Base-by-base conservation (phyloP, 2,888 invertebrate genomes). In the Molanna angustata region DNA sequence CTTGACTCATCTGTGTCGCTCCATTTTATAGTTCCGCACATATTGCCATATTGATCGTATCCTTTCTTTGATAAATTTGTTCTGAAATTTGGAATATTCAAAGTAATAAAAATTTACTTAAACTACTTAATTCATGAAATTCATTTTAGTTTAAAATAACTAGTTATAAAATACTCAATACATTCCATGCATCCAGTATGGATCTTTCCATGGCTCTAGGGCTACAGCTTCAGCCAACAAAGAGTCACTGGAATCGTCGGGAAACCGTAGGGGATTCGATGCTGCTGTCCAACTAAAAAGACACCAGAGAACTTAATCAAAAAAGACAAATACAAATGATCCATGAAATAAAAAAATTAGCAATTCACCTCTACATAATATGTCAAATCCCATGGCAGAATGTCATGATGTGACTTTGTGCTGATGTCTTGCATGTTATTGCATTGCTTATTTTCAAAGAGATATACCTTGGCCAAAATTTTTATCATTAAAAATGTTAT, bases 1-100 rank as follows among this genome's bases (percentile, higher is more conserved):
- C 61, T 58, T 22, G 66, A 65, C 17, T 73, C 75, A 21, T 70
- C 63, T 1, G 66, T 67, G 42, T 74, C 67, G 52, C 71, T 76
- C 0, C 76, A 67, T 47, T 71, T 72, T 51, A 85, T 64, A 14
- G 76, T 75, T 0, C 86, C 87, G 57, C 79, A 73, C 14, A 83
- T 63, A 0, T 75, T 70, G 3, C 87, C 87, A 69, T 79, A 86
- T 63, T 86, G 86, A 56, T 80, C 71, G 67, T 80, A 83, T 43
- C 83, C 80, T 2, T 69, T 68, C 37, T 71, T 67, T 1, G 69
- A 67, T 48, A 69, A 65, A 60, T 69, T 68, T 37, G 65, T 67
- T 57, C 79, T 79, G 60, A 49, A 62, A 57, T 37, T 4, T 4
- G 14, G 4, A 11, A 11, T 35, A 35, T 35, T 35, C 13, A 35